Conservation (phyloP, 2,113 vertebrate genomes). For the Elgaria multicarinata region DNA sequence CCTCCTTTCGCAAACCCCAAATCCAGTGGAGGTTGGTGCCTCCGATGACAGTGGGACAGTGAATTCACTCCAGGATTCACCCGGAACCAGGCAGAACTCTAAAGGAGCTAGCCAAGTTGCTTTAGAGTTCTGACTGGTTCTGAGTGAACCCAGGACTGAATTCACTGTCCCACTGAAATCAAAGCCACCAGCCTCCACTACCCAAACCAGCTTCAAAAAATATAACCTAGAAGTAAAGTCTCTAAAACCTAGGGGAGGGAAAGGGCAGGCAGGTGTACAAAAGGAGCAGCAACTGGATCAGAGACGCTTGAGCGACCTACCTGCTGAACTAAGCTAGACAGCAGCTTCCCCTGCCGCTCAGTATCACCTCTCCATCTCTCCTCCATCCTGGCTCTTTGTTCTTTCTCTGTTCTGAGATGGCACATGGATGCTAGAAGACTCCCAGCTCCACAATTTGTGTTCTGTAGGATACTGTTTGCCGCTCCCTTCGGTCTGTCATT, state of each 20-base stretch:
- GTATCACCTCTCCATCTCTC: not conserved
- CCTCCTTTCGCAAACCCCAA: constrained; percentile 16
- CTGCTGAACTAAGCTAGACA: not conserved
- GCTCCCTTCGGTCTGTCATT: not conserved
- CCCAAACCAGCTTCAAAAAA: constrained; percentile 5
- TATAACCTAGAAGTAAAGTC: not conserved
- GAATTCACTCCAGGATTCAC: no score
- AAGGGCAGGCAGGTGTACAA: not conserved
- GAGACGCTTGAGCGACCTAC: not conserved
- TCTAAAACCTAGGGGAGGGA: not conserved
- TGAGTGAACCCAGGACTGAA: no score
- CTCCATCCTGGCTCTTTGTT: not conserved
- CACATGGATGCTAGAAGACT: not conserved
- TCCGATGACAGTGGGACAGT: no score
- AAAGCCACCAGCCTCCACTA: no score
- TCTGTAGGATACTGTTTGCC: not conserved
- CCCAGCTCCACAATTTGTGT: not conserved
- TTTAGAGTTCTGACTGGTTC: no score
- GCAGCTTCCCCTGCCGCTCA: not conserved
- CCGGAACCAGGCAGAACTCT: no score
- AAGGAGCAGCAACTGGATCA: not conserved
- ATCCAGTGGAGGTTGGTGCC: no score
- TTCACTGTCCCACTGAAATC: no score
- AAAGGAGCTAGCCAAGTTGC: no score
- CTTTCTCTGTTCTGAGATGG: not conserved